Conservation (phyloP, 2,888 invertebrate species). For the Dioctria rufipes region DNA sequence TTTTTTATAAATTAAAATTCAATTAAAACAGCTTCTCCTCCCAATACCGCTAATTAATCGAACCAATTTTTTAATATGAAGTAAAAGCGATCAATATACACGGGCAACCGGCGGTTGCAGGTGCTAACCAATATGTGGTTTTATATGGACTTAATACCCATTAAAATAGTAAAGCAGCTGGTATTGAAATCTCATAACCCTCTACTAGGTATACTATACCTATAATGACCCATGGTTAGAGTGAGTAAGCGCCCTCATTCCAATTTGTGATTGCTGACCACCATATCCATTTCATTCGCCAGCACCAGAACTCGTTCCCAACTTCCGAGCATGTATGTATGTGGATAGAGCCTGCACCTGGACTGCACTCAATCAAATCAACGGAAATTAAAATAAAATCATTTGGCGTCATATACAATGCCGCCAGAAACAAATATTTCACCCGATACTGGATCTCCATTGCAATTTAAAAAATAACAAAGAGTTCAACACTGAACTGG, state of each 20-base stretch:
- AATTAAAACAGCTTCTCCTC: too few relatives aligned
- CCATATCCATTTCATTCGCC: not conserved
- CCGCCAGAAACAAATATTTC: not conserved
- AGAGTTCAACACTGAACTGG: too few relatives aligned
- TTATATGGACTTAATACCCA: not conserved
- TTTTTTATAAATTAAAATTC: not conserved
- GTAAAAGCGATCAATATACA: not conserved
- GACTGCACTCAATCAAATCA: conserved; percentile 12
- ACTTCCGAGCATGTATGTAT: not conserved
- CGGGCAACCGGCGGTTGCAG: not conserved
- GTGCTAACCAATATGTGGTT: not conserved
- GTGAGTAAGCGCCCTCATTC: not conserved
- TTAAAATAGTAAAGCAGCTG: not conserved
- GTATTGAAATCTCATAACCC: conserved; percentile 21
- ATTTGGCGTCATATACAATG: not conserved
- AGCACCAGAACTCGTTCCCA: not conserved
- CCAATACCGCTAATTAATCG: too few relatives aligned
- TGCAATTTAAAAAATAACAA: too few relatives aligned
- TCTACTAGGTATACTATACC: not conserved
- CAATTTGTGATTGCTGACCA: conserved; percentile 31
- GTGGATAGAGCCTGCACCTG: not conserved
- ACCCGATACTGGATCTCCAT: too few relatives aligned
- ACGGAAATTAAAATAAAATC: conserved; percentile 13
- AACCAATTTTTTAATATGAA: too few relatives aligned
- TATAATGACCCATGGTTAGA: not conserved